Evolutionary conservation across 2,888 invertebrate genomes (phyloP), one percentile per base, ranked within the genome.

Genomic region (Cepaea hortensis): DNA sequence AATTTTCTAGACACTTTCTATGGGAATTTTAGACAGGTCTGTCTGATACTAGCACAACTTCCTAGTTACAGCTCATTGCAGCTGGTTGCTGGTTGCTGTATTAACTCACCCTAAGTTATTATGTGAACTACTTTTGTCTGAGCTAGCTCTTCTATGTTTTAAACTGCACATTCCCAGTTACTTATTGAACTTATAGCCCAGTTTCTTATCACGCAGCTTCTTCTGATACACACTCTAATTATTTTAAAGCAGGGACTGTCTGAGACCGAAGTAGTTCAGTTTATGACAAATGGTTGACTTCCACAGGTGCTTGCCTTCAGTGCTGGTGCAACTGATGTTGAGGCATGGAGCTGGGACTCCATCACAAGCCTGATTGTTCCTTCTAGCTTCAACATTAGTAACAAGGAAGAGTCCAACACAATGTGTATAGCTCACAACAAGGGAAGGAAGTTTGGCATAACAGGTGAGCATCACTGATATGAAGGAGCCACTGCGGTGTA

Each of bases 401-500:
- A 83, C 61, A 50, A 7, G 9, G 18, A 23, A 11, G 76, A 85
- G 9, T 46, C 73, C 73, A 50, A 50, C 55, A 65, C 70, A 13
- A 84, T 81, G 81, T 88, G 88, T 23, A 46, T 85, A 3, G 72
- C 85, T 70, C 88, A 88, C 76, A 70, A 62, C 20, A 85, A 85
- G 20, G 85, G 84, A 55, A 85, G 85, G 48, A 85, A 87, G 23
- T 88, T 85, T 83, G 87, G 87, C 9, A 83, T 88, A n/a, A 87
- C 85, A 65, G 87, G 85, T 77, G 46, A 55, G 55, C 55, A 55
- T 6, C 6, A 55, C 55, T 55, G 55, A 11, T 11, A 55, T 55
- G 55, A 55, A 55, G 11, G 7, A 55, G 3, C 55, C 0, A 9
- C 55, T 55, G 55, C 0, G 6, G 55, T 55, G 55, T 55, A 55